Conservation (phyloP, 1,140 invertebrate species). For the Glossosoma conforme region DNA sequence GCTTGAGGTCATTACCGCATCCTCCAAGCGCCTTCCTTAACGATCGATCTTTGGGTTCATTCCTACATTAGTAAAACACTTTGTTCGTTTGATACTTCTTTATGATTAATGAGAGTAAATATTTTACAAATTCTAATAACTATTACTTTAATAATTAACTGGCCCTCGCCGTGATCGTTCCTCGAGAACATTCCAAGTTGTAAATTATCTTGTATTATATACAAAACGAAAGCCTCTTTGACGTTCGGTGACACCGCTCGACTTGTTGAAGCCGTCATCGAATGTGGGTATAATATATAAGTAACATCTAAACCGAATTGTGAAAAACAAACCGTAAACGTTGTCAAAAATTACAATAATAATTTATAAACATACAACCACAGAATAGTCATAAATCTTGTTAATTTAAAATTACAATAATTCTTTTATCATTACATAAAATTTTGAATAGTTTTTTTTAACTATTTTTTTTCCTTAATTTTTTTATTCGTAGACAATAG, state of each 20-base stretch:
- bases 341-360: slow-evolving; percentile 39
- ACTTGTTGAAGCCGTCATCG: slow-evolving; percentile 15
- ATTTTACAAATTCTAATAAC: slow-evolving; percentile 26
- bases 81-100: slow-evolving; percentile 14
- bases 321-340: slow-evolving; percentile 23
- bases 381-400: slow-evolving; percentile 33
- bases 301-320: slow-evolving; percentile 10
- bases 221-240: neutral
- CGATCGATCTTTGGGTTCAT: slow-evolving; percentile 15
- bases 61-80: slow-evolving; percentile 10
- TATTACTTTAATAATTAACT: slow-evolving; percentile 1
- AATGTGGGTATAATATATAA: too few relatives aligned
- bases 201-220: neutral
- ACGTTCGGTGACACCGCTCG: slow-evolving; percentile 14
- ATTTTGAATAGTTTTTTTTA: slow-evolving; percentile 36
- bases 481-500: slow-evolving; percentile 31
- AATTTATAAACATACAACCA: slow-evolving; percentile 31
- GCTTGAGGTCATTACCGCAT: too few relatives aligned
- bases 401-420: slow-evolving; percentile 31
- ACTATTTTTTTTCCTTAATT: slow-evolving; percentile 32
- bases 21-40: neutral
- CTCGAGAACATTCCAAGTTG: neutral
- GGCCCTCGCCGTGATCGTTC: neutral
- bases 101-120: slow-evolving; percentile 10
- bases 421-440: slow-evolving; percentile 33